Evolutionary conservation across 2,113 vertebrate species (phyloP).

Genomic region (Grus americana): DNA sequence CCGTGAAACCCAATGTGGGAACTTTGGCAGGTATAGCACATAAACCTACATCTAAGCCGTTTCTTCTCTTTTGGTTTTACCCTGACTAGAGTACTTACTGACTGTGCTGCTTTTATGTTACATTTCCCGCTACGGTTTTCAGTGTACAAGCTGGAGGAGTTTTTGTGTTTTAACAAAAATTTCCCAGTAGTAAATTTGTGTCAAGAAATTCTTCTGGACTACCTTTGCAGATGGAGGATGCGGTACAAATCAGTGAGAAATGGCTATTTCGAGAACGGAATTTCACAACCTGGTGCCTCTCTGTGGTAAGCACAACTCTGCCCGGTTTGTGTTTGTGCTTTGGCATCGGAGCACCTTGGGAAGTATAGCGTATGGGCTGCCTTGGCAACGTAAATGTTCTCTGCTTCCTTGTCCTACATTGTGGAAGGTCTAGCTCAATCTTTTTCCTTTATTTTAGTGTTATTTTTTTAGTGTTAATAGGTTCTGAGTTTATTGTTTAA

Average conservation of each 20-base stretch:
- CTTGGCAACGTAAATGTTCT: background rate
- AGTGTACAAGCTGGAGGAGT: background rate
- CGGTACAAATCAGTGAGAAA: background rate
- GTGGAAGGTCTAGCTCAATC: background rate
- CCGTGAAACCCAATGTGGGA: background rate
- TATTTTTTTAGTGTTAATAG: background rate
- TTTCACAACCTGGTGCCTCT: background rate
- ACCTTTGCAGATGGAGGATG: background rate
- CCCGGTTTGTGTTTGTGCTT: background rate
- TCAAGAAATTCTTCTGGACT: background rate
- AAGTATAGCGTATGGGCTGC: background rate
- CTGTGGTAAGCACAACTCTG: background rate
- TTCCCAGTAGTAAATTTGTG: background rate
- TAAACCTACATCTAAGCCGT: background rate
- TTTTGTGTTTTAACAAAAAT: background rate
- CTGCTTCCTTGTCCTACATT: background rate
- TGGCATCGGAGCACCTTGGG: background rate
- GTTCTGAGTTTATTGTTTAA: background rate
- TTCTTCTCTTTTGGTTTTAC: conserved; percentile 34
- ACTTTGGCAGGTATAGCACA: background rate
- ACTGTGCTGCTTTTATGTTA: background rate
- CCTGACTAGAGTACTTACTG: background rate
- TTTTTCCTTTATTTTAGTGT: background rate
- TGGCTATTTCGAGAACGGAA: background rate
- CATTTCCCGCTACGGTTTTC: background rate